A percentile compares a stretch with the other conserved stretches of the same genome.
These are phyloP conservation scores for Galerucella nymphaeae DNA, from an alignment of 2,888 invertebrate species.

Conservation along the genomic window DNA sequence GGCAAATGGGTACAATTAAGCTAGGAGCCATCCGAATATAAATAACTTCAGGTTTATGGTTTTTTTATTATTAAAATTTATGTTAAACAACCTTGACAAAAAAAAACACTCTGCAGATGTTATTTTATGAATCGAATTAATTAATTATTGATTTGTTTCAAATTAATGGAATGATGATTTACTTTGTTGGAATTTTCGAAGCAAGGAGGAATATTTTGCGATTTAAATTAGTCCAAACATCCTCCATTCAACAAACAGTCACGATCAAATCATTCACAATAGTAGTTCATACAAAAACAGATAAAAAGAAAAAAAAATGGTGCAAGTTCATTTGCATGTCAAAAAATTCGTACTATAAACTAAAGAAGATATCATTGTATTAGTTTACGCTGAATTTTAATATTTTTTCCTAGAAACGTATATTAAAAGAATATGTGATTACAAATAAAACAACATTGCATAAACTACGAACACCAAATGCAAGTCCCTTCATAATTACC, in stretches of 20 bases:
- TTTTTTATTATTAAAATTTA: background rate
- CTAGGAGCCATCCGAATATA: slow-evolving; percentile 9
- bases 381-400: background rate
- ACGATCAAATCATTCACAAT: too few relatives aligned
- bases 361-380: background rate
- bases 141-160: too few relatives aligned
- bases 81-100: background rate
- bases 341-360: background rate
- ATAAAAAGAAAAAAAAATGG: too few relatives aligned
- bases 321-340: background rate
- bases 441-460: background rate
- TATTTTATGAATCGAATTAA: too few relatives aligned
- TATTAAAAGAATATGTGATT: background rate
- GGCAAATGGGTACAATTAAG: slow-evolving; percentile 22
- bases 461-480: background rate
- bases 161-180: too few relatives aligned
- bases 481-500: too few relatives aligned
- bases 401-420: background rate
- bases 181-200: too few relatives aligned
- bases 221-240: too few relatives aligned
- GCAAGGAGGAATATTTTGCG: too few relatives aligned
- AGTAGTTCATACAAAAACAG: too few relatives aligned
- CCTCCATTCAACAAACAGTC: too few relatives aligned
- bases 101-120: background rate
- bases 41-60: slow-evolving; percentile 16